phyloP scores from a whole-genome alignment of 2,888 invertebrate genomes.

The Nomada fucata region DNA sequence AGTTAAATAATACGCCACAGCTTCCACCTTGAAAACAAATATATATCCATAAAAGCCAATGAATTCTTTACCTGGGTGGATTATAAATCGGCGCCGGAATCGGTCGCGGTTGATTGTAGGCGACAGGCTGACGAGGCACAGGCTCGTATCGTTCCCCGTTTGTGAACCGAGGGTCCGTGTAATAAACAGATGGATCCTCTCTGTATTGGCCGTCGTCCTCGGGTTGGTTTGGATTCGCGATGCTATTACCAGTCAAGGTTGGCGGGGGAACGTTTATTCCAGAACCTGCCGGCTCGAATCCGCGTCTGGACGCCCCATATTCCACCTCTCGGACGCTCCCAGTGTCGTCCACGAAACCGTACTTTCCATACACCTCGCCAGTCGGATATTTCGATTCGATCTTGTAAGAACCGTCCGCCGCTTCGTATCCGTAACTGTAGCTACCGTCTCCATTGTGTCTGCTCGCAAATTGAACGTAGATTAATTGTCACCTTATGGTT shows the following conservation, averaged over 20 bases:
- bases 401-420: conserved; percentile 94
- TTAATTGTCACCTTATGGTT: too few species aligned
- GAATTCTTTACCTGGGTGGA: conserved; percentile 54
- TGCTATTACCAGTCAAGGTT: conserved; percentile 85
- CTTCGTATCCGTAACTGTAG: conserved; percentile 95
- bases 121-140: conserved; percentile 78
- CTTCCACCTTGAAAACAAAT: too few species aligned
- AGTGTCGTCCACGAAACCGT: conserved; percentile 93
- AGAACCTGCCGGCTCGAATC: conserved; percentile 92
- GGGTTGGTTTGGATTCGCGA: conserved; percentile 85
- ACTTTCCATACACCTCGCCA: conserved; percentile 94
- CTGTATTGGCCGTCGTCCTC: conserved; percentile 94
- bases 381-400: conserved; percentile 94
- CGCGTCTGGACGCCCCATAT: conserved; percentile 92
- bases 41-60: neutral
- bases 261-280: conserved; percentile 94
- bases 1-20: too few species aligned
- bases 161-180: conserved; percentile 88
- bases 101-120: conserved; percentile 70
- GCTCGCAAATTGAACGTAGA: neutral
- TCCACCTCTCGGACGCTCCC: conserved; percentile 92
- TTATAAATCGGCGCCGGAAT: conserved; percentile 69
- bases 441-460: conserved; percentile 94
- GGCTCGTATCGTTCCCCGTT: conserved; percentile 82
- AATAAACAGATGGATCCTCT: conserved; percentile 92